Percentiles rank a stretch among this genome's conserved stretches.
Conservation (phyloP, 1,140 invertebrate species). For the Bombus sylvicola region DNA sequence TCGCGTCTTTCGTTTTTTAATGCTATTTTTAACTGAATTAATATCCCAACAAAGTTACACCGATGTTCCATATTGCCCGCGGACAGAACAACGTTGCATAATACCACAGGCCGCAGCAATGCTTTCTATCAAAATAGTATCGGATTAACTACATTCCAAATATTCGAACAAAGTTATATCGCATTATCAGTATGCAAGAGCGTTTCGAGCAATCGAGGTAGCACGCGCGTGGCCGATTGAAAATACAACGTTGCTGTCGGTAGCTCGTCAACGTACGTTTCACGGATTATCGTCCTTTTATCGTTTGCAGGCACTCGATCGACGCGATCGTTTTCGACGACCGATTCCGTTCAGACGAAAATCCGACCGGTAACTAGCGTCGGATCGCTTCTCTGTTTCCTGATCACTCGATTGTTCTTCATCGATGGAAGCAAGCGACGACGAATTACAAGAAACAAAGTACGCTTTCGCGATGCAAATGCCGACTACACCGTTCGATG, state of each 20-base stretch:
- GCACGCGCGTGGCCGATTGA: background rate
- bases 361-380: background rate
- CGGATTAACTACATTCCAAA: background rate
- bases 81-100: background rate
- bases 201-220: background rate
- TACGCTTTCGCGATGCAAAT: constrained; percentile 1
- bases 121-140: too few species aligned
- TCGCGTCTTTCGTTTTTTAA: background rate
- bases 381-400: too few species aligned
- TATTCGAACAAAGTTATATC: background rate
- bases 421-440: background rate
- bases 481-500: background rate
- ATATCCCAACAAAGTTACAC: background rate
- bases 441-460: constrained; percentile 7
- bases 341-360: background rate
- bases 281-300: background rate
- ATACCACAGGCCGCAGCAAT: background rate
- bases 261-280: background rate
- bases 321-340: background rate
- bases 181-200: background rate
- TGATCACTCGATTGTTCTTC: constrained; percentile 2
- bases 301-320: background rate
- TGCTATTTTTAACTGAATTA: background rate
- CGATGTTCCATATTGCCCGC: background rate
- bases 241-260: background rate